A percentile compares a stretch with the other conserved stretches of the same genome.
Evolutionary conservation across 2,113 vertebrate genomes (phyloP).

Genomic region (Ictalurus punctatus): DNA sequence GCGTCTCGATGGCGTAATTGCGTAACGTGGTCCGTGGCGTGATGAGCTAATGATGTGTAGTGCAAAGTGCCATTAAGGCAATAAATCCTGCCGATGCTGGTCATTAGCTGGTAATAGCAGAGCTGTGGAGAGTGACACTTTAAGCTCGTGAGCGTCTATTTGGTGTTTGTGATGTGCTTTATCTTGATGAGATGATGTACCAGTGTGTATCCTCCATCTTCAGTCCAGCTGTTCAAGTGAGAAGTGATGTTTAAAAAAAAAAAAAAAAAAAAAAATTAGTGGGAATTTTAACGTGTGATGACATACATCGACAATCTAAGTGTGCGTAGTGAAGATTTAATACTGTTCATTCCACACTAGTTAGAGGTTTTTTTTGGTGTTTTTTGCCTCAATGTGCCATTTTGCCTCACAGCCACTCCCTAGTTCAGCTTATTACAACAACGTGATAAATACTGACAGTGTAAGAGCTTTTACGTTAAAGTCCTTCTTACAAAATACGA

Average conservation of each 20-base stretch:
- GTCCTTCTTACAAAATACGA: too few relatives aligned
- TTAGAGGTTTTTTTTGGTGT: too few relatives aligned
- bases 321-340: background rate
- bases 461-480: too few relatives aligned
- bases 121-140: constrained; percentile 39
- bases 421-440: too few relatives aligned
- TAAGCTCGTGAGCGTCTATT: constrained; percentile 32
- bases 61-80: constrained; percentile 61
- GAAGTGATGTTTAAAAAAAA: background rate
- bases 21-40: constrained; percentile 49
- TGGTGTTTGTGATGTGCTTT: constrained; percentile 13
- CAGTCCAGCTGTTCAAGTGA: background rate
- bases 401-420: too few relatives aligned
- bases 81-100: constrained; percentile 58
- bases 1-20: constrained; percentile 50
- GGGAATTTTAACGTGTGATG: background rate
- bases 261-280: background rate
- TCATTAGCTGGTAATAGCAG: constrained; percentile 61
- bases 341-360: too few relatives aligned
- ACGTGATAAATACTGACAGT: too few relatives aligned
- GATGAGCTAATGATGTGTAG: constrained; percentile 66
- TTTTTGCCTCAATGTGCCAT: too few relatives aligned
- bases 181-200: constrained; percentile 20
- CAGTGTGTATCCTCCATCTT: background rate
- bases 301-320: background rate